Evolutionary conservation across 2,888 invertebrate genomes (phyloP), one percentile per base, ranked within the genome.

Genomic region (Eledona agricola): DNA sequence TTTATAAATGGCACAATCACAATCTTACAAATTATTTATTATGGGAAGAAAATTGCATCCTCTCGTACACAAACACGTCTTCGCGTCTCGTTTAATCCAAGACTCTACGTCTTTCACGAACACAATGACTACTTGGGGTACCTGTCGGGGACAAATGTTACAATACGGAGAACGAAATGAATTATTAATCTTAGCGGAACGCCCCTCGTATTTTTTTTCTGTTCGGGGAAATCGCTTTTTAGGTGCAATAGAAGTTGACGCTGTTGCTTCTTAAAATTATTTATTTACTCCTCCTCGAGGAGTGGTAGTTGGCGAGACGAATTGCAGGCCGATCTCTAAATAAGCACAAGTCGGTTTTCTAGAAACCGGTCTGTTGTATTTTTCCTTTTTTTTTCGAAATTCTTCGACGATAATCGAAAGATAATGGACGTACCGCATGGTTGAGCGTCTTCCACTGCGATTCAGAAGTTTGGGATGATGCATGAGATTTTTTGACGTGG

Each of bases 1-100:
- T 43, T 32, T 32, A 43, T 43, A 32, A 43, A 43, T 43, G 23
- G 11, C 34, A n/a, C n/a, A n/a, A n/a, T n/a, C n/a, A n/a, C n/a
- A n/a, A n/a, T n/a, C n/a, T n/a, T n/a, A n/a, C n/a, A n/a, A n/a
- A n/a, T n/a, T n/a, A n/a, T n/a, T n/a, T n/a, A n/a, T n/a, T n/a
- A n/a, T n/a, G n/a, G n/a, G n/a, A n/a, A n/a, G n/a, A n/a, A n/a
- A n/a, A n/a, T n/a, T n/a, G n/a, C n/a, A n/a, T n/a, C n/a, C n/a
- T n/a, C n/a, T n/a, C n/a, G n/a, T n/a, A n/a, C n/a, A n/a, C n/a
- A n/a, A 29, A 29, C 4, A 15, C 29, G 10, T n/a, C 13, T 25
- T 25, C 10, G 5, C 25, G 9, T 11, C 11, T 25, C 25, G n/a
- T n/a, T n/a, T n/a, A n/a, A n/a, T n/a, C n/a, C n/a, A n/a, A n/a